phyloP scores from a whole-genome alignment of 2,888 invertebrate genomes.

The Pollenia amentaria region DNA sequence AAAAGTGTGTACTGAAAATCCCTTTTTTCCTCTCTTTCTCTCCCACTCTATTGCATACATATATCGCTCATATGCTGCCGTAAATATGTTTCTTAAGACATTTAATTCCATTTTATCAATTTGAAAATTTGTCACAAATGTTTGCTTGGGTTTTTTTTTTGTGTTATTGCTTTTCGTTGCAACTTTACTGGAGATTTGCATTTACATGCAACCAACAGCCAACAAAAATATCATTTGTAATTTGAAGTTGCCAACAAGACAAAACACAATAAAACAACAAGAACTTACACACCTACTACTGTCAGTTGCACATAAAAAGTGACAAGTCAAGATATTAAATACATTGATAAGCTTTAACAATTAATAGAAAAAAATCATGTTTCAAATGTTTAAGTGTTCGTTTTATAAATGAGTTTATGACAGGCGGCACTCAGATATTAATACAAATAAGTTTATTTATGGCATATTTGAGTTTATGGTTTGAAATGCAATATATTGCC shows the following conservation, averaged over 20 bases:
- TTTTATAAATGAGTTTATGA: constrained; percentile 70
- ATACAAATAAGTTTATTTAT: neutral
- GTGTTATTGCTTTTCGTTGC: constrained; percentile 18
- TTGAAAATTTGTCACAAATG: constrained; percentile 71
- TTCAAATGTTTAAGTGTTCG: constrained; percentile 57
- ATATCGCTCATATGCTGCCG: neutral
- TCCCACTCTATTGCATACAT: neutral
- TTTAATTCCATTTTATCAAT: constrained; percentile 62
- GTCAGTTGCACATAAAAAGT: constrained; percentile 65
- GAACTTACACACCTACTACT: constrained; percentile 70
- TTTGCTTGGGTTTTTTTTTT: constrained; percentile 26
- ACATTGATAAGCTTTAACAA: constrained; percentile 70
- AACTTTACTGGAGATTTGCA: constrained; percentile 67
- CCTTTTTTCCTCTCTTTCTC: constrained; percentile 14
- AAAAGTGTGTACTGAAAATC: constrained; percentile 46
- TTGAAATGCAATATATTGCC: neutral
- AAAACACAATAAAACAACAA: constrained; percentile 40
- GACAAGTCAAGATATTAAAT: constrained; percentile 72
- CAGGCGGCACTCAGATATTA: constrained; percentile 39
- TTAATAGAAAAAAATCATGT: constrained; percentile 72
- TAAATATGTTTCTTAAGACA: constrained; percentile 48
- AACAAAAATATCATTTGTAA: constrained; percentile 41
- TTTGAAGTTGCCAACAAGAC: constrained; percentile 38
- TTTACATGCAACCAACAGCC: constrained; percentile 54
- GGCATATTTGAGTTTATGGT: constrained; percentile 5